These are phyloP conservation scores for Hiodon tergisus DNA, from an alignment of 2,113 vertebrate genomes.

Conservation along the genomic window DNA sequence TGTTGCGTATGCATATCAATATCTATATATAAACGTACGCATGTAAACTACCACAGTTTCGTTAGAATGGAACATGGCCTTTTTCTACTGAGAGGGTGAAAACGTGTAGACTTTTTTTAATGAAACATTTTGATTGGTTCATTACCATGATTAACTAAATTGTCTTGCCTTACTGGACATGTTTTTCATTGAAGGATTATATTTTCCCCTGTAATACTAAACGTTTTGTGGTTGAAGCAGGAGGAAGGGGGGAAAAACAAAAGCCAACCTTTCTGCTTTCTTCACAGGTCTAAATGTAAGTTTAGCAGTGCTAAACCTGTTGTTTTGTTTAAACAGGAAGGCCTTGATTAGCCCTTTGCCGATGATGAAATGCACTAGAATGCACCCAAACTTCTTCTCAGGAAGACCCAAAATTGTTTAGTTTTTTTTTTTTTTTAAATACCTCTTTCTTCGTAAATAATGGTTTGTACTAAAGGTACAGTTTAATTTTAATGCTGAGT, in stretches of 20 bases:
- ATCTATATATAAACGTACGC: conserved; percentile 4
- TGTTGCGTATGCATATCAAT: conserved; percentile 10
- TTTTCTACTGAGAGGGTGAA: background rate
- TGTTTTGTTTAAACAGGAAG: background rate
- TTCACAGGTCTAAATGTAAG: background rate
- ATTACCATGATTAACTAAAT: conserved; percentile 9
- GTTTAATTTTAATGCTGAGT: conserved; percentile 50
- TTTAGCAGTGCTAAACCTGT: background rate
- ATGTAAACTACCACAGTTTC: background rate
- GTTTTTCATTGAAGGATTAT: background rate
- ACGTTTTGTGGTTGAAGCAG: background rate
- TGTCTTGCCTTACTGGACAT: conserved; percentile 16
- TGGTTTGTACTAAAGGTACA: conserved; percentile 49
- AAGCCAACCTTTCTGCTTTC: background rate
- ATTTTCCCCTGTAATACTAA: background rate
- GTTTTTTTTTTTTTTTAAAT: too few species aligned
- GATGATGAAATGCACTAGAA: conserved; percentile 52
- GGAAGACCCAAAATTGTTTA: conserved; percentile 41
- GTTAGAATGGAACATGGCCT: background rate
- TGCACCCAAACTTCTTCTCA: conserved; percentile 38
- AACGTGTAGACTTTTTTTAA: too few species aligned
- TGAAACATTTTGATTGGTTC: conserved; percentile 9
- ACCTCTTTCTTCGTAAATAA: conserved; percentile 44
- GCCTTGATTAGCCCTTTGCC: conserved; percentile 44
- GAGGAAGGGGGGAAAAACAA: background rate